Base-by-base conservation (phyloP, 2,797 vertebrate genomes). In the Cuniculus paca region DNA sequence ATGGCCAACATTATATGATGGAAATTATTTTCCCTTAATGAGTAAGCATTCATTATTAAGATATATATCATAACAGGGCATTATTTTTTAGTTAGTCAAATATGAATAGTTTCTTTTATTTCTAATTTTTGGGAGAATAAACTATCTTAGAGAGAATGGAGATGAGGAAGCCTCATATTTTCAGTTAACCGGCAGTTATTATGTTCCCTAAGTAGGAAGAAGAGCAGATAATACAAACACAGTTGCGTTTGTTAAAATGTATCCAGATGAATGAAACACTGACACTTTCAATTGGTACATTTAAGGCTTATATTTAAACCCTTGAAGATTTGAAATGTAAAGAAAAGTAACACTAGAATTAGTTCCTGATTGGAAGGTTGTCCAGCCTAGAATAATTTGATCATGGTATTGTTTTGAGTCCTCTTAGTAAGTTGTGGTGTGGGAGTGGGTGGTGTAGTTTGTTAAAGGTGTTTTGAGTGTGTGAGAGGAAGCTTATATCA, bases 51-150 rank as follows among this genome's bases (percentile, higher is more conserved):
- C 11, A 56, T 82, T 95, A 63, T 84, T 94, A 68, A 42, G 60
- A 19, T 14, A 19, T 6, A 2, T 90, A 24, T 48, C 28, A n/a
- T 52, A 24, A 28, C 22, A 82, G 31, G 54, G 31, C 31, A 45
- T 39, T 63, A 74, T 26, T 86, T 86, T 89, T 80, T 68, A 68
- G 54, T 87, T 74, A 82, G 22, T 45, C 13, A n/a, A 24, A 34
- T 96, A 0, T 90, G 93, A 42, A 22, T 78, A 45, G 58, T 52
- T 97, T 95, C 12, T 72, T 2, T 96, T 80, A 83, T 93, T 97
- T 58, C 75, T 92, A 77, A n/a, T 31, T 91, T 92, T 97, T 96
- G 94, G 77, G 92, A 90, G 65, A 75, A 28, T 72, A 91, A 72
- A 11, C 8, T 61, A n/a, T 94, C 4, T 68, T 94, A 39, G 60